These are phyloP conservation scores for Cheilosia urbana DNA, from an alignment of 2,888 invertebrate species.

Conservation along the genomic window DNA sequence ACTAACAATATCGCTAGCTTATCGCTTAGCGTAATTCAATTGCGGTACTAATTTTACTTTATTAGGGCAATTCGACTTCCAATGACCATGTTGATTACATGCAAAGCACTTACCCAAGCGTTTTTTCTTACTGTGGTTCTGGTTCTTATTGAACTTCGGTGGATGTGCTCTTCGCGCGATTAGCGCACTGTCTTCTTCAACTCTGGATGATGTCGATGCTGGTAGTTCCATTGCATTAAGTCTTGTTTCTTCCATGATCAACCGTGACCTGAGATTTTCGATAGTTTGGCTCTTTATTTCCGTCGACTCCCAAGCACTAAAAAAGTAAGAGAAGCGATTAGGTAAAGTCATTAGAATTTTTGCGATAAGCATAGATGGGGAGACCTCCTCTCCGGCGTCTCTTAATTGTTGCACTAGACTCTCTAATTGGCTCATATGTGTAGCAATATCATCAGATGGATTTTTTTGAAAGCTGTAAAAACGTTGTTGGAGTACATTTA, in stretches of 20 bases:
- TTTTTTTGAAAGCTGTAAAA: conserved; percentile 30
- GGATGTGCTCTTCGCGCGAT: neutral
- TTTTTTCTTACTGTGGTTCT: conserved; percentile 27
- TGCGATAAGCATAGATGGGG: conserved; percentile 70
- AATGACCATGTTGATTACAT: conserved; percentile 1
- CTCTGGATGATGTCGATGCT: neutral
- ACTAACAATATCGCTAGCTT: neutral
- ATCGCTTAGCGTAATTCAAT: neutral
- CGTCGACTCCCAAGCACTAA: conserved; percentile 49
- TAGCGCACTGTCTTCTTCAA: neutral
- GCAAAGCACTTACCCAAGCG: conserved; percentile 11
- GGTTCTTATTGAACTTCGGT: neutral
- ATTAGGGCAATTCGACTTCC: neutral
- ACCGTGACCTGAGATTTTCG: conserved; percentile 37
- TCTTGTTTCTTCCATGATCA: conserved; percentile 54
- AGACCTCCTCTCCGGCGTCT: conserved; percentile 36
- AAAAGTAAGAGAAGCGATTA: conserved; percentile 20
- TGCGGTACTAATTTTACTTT: neutral
- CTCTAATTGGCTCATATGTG: conserved; percentile 30
- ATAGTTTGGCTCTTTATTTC: conserved; percentile 35
- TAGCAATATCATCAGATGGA: conserved; percentile 29
- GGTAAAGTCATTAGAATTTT: conserved; percentile 62
- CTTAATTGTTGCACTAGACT: conserved; percentile 27
- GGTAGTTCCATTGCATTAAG: too few relatives aligned
- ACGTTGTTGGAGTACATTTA: too few relatives aligned